Evolutionary conservation across 1,140 invertebrate genomes (phyloP).

Genomic region (Hirudo medicinalis): DNA sequence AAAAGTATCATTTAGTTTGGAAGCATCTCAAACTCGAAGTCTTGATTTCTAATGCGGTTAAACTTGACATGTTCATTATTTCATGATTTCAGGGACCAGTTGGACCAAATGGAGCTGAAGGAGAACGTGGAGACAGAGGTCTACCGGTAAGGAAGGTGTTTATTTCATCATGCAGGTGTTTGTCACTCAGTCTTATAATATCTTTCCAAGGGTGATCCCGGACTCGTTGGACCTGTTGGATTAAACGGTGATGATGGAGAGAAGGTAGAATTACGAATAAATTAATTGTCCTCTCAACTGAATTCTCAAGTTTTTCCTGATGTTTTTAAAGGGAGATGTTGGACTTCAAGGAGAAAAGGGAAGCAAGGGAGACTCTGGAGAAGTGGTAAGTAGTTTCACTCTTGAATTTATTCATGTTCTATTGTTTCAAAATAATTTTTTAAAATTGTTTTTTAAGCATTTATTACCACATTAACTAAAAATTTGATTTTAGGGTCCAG

Average conservation of each 20-base stretch:
- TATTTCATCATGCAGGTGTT: neutral
- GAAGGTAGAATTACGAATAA: slow-evolving; percentile 28
- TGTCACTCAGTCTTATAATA: neutral
- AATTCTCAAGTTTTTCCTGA: neutral
- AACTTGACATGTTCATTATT: neutral
- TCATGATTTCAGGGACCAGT: neutral
- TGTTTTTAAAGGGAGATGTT: slow-evolving; percentile 33
- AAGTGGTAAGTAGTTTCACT: slow-evolving; percentile 11
- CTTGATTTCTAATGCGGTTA: neutral
- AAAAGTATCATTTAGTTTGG: neutral
- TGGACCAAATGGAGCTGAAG: slow-evolving; percentile 38
- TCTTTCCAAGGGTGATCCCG: slow-evolving; percentile 24
- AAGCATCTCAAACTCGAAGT: neutral
- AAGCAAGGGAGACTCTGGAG: slow-evolving; percentile 30
- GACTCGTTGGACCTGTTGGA: slow-evolving; percentile 28
- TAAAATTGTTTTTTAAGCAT: too few species aligned
- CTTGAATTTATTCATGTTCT: neutral
- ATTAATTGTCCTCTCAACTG: slow-evolving; percentile 44
- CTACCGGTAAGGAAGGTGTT: slow-evolving; percentile 10
- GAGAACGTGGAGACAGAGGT: slow-evolving; percentile 14
- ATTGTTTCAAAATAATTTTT: too few species aligned
- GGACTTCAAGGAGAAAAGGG: slow-evolving; percentile 64
- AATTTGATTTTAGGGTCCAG: slow-evolving; percentile 24
- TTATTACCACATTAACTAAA: too few species aligned
- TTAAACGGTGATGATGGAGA: slow-evolving; percentile 37